phyloP scores from a whole-genome alignment of 2,797 vertebrate genomes.

The Clarias laeviceps region DNA sequence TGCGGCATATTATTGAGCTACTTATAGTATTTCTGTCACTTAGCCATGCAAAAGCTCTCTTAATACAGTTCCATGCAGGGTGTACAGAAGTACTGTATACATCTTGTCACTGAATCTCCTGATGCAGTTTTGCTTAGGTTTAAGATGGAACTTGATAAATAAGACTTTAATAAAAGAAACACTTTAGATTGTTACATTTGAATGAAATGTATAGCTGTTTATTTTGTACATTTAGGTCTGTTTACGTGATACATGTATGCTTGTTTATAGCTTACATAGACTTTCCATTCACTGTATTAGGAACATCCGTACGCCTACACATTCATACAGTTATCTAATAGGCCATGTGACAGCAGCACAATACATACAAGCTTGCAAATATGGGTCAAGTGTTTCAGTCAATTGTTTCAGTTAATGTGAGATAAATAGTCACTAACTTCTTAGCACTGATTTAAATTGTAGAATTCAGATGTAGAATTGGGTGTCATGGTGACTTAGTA shows the following conservation, averaged over 20 bases:
- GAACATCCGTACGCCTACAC: not conserved
- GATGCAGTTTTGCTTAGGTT: not conserved
- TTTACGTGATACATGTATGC: not conserved
- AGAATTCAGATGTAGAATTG: not conserved
- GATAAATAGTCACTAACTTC: not conserved
- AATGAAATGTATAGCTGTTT: not conserved
- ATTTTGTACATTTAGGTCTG: not conserved
- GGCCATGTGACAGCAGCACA: no score
- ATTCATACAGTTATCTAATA: not conserved
- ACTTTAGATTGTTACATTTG: not conserved
- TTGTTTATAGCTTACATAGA: not conserved
- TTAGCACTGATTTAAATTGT: not conserved
- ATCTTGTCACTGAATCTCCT: not conserved
- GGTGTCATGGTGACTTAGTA: no score
- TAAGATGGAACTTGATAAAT: not conserved
- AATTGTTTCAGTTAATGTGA: no score
- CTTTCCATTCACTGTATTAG: not conserved
- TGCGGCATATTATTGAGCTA: not conserved
- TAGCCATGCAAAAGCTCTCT: not conserved
- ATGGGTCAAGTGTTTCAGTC: no score
- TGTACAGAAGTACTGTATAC: not conserved
- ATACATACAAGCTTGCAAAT: no score
- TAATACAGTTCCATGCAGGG: not conserved
- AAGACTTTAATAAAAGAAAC: not conserved
- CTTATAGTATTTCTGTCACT: not conserved